These are phyloP conservation scores for Varanus salvator DNA, from an alignment of 2,113 vertebrate species.

Conservation along the genomic window DNA sequence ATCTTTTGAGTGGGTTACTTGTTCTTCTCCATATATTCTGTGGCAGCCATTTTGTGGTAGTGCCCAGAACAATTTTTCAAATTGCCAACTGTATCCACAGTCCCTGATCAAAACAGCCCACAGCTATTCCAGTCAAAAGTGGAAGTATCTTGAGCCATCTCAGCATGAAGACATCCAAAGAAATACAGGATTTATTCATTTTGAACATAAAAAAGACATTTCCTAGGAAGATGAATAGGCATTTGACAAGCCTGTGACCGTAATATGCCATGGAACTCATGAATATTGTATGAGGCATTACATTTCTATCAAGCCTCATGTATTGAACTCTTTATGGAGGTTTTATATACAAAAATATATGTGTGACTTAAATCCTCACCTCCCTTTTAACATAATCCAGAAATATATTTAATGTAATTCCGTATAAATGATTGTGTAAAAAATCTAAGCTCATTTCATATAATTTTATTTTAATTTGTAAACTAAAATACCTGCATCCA, in stretches of 20 bases:
- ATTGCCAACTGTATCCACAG: too few species aligned
- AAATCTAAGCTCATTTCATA: conserved; percentile 45
- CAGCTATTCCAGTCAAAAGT: too few species aligned
- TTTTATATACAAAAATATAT: conserved; percentile 34
- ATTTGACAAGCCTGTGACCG: not conserved
- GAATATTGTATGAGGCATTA: conserved; percentile 13
- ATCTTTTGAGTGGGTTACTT: too few species aligned
- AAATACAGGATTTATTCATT: not conserved
- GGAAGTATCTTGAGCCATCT: too few species aligned
- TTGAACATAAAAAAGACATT: not conserved
- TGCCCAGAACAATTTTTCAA: too few species aligned
- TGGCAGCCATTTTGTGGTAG: too few species aligned
- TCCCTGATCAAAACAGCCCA: too few species aligned
- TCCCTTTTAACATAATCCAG: conserved; percentile 40
- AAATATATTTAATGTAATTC: conserved; percentile 22
- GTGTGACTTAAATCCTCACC: too few species aligned
- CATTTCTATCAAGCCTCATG: not conserved
- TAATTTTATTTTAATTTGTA: conserved; percentile 40
- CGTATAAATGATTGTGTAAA: conserved; percentile 13
- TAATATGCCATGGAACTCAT: not conserved
- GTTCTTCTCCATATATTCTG: too few species aligned
- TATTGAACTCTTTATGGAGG: conserved; percentile 24
- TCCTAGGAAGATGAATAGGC: not conserved
- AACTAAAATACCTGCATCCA: conserved; percentile 26
- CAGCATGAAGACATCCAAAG: not conserved